Evolutionary conservation across 2,888 invertebrate genomes (phyloP).

Genomic region (Xanthia icteritia): DNA sequence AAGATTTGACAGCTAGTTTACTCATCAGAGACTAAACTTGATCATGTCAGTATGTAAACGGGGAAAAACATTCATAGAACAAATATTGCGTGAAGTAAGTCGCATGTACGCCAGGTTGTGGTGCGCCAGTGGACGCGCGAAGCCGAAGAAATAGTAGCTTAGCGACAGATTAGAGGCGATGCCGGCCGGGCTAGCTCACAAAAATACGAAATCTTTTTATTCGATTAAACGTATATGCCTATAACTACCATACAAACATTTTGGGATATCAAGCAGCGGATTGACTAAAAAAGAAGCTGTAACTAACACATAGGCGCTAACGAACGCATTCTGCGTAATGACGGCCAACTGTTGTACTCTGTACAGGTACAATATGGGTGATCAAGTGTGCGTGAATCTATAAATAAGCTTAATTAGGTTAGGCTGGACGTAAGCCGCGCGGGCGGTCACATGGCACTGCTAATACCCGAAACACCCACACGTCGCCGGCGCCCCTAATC

Average conservation of each 20-base stretch:
- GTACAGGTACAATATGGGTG: neutral
- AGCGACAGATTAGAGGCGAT: constrained; percentile 24
- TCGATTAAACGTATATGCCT: constrained; percentile 20
- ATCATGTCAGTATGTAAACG: neutral
- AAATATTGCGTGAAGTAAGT: neutral
- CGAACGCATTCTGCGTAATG: neutral
- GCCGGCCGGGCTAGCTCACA: constrained; percentile 7
- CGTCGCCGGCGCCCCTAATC: neutral
- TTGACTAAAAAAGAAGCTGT: neutral
- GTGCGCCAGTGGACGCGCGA: neutral
- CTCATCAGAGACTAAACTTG: neutral
- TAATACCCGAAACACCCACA: neutral
- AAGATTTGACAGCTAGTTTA: neutral
- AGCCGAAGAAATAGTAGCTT: constrained; percentile 40
- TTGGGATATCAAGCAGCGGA: neutral
- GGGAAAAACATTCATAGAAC: neutral
- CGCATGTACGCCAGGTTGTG: too few species aligned
- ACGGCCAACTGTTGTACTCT: too few species aligned
- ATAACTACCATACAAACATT: neutral
- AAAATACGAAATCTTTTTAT: constrained; percentile 30
- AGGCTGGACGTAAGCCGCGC: neutral
- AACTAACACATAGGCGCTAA: neutral
- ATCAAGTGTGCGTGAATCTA: neutral
- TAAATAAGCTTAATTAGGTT: neutral
- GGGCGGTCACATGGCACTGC: constrained; percentile 27